These are phyloP conservation scores for Hipparchia sbordonii DNA, from an alignment of 2,888 invertebrate genomes.

Conservation along the genomic window DNA sequence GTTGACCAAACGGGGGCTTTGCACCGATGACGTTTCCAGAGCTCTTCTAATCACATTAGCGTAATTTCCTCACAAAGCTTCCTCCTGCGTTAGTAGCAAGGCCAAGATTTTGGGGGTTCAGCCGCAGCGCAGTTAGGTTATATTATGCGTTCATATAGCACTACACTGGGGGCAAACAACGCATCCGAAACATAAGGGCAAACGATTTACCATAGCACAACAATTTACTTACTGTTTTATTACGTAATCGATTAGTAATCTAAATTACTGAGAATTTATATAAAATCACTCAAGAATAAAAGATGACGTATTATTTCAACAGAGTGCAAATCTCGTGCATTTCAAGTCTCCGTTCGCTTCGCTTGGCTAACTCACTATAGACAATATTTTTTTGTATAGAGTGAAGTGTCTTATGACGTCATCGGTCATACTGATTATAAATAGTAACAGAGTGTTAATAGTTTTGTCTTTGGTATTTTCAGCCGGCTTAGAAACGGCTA, in stretches of 20 bases:
- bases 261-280: constrained; percentile 53
- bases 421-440: constrained; percentile 38
- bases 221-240: constrained; percentile 70
- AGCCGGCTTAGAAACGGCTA: too few species aligned
- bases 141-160: constrained; percentile 80
- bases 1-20: constrained; percentile 54
- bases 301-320: constrained; percentile 79
- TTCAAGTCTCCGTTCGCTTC: constrained; percentile 61
- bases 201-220: constrained; percentile 45
- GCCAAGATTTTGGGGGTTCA: constrained; percentile 73
- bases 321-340: constrained; percentile 72
- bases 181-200: constrained; percentile 58
- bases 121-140: constrained; percentile 77
- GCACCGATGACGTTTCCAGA: constrained; percentile 70
- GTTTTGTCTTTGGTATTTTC: constrained; percentile 1
- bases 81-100: constrained; percentile 68
- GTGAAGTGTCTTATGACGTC: constrained; percentile 39
- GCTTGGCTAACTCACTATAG: constrained; percentile 68
- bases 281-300: constrained; percentile 58
- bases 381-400: constrained; percentile 46
- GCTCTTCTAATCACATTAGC: constrained; percentile 70
- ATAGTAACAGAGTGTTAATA: constrained; percentile 31
- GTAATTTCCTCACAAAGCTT: constrained; percentile 60
- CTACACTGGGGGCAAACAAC: constrained; percentile 76
- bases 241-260: constrained; percentile 51